Percentiles rank a stretch among this genome's conserved stretches.
Evolutionary conservation across 2,888 invertebrate genomes (phyloP).

Genomic region (Rhabditophanes sp.): DNA sequence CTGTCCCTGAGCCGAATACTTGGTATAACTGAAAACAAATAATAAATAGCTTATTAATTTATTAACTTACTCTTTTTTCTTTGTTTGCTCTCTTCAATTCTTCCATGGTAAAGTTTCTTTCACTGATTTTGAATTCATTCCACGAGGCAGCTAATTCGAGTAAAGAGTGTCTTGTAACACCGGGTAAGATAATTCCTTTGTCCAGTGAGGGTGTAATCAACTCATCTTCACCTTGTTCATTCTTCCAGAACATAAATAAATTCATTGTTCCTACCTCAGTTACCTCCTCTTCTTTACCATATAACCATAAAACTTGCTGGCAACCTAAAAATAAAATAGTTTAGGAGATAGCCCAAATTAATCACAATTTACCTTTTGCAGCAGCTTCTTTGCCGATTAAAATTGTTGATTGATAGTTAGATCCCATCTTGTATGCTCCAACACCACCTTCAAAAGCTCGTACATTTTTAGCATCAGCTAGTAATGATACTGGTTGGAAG

Average conservation of each 20-base stretch:
- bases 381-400: constrained; percentile 7
- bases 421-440: constrained; percentile 81
- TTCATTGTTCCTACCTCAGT: constrained; percentile 98
- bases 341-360: neutral
- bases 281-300: constrained; percentile 70
- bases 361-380: neutral
- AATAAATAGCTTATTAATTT: neutral
- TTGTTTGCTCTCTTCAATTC: constrained; percentile 58
- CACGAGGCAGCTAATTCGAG: constrained; percentile 63
- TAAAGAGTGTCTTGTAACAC: constrained; percentile 72
- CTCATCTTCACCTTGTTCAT: constrained; percentile 74
- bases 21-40: constrained; percentile 62
- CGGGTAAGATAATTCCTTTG: constrained; percentile 78
- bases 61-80: constrained; percentile 62
- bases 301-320: constrained; percentile 83
- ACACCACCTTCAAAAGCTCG: constrained; percentile 68
- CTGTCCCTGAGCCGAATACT: constrained; percentile 86
- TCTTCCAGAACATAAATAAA: constrained; percentile 67
- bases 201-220: constrained; percentile 69
- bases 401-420: neutral
- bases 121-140: constrained; percentile 65
- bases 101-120: constrained; percentile 65
- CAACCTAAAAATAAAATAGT: constrained; percentile 47
- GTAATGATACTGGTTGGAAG: constrained; percentile 64
- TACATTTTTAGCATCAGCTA: constrained; percentile 70